Conservation (phyloP, 2,113 vertebrate species). For the Brienomyrus brachyistius region DNA sequence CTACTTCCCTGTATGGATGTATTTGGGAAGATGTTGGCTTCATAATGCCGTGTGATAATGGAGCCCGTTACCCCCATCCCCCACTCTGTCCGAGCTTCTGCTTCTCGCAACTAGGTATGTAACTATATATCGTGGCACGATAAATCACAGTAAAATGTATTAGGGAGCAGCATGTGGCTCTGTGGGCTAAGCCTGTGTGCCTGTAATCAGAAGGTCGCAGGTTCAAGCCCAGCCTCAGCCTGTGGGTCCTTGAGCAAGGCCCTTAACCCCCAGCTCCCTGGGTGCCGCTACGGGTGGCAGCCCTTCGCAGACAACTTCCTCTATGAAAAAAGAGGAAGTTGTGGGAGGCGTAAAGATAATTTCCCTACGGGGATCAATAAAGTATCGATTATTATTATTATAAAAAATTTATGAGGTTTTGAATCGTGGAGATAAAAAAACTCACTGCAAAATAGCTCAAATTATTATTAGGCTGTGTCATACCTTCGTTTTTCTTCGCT, state of each 20-base stretch:
- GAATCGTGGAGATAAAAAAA: not conserved
- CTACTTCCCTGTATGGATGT: not conserved
- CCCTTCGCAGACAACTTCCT: too few relatives aligned
- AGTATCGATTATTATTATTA: too few relatives aligned
- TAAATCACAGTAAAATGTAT: not conserved
- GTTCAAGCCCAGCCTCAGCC: too few relatives aligned
- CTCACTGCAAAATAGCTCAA: not conserved
- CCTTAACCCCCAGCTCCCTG: too few relatives aligned
- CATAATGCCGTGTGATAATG: not conserved
- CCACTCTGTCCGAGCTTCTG: not conserved
- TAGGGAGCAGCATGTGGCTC: too few relatives aligned
- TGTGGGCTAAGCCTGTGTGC: too few relatives aligned
- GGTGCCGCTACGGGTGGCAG: too few relatives aligned
- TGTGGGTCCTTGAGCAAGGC: too few relatives aligned
- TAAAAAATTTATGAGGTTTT: not conserved
- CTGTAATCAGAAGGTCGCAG: too few relatives aligned
- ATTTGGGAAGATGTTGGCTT: not conserved
- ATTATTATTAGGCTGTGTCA: not conserved
- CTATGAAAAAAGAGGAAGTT: too few relatives aligned
- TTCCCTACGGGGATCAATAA: too few relatives aligned
- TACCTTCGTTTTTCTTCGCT: not conserved
- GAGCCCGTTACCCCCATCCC: not conserved
- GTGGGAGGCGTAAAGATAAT: too few relatives aligned
- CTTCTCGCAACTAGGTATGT: not conserved
- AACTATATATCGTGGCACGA: not conserved